Evolutionary conservation across 2,797 vertebrate genomes (phyloP), one percentile per base, ranked within the genome.

Genomic region (Odontamblyopus rebecca): DNA sequence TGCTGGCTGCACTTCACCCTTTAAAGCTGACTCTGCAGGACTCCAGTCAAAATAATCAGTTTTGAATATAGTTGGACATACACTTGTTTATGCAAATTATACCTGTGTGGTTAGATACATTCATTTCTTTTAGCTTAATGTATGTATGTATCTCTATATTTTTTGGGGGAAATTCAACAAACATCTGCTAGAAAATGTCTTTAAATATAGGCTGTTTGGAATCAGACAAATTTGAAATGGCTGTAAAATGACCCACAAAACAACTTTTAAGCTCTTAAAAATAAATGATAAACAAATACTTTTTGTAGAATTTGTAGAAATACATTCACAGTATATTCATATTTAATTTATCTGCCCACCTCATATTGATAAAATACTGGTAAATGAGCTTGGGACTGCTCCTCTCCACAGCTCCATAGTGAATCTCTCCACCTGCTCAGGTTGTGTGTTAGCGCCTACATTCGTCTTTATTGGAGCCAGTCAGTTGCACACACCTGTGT

Each of bases 401-500:
- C 53, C 53, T 54, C 53, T 23, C 6, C n/a, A 54, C 53, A 54
- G 56, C 12, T 29, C 26, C 56, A 30, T 30, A 30, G 6, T 60
- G 65, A 67, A 57, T 70, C 35, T 79, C 83, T 78, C 67, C 67
- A 78, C 57, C 63, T 78, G 19, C 23, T 67, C 57, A 50, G 56
- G 7, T 61, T 80, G 61, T 70, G 57, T 63, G 61, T 44, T 50
- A 16, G 44, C 7, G 63, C 66, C 32, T 35, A 35, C 53, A 80
- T 80, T 82, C 54, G 67, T 85, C 72, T 73, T 50, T 29, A 77
- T 61, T 88, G 69, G 81, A n/a, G 2, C 35, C 44, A 68, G 75
- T 74, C 67, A 80, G 84, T 77, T 75, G 71, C 60, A 44, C 59
- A 81, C 89, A 90, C 87, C 88, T 89, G 85, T 77, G 86, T 88